Conservation (phyloP, 2,113 vertebrate species). For the Corythaeola cristata region DNA sequence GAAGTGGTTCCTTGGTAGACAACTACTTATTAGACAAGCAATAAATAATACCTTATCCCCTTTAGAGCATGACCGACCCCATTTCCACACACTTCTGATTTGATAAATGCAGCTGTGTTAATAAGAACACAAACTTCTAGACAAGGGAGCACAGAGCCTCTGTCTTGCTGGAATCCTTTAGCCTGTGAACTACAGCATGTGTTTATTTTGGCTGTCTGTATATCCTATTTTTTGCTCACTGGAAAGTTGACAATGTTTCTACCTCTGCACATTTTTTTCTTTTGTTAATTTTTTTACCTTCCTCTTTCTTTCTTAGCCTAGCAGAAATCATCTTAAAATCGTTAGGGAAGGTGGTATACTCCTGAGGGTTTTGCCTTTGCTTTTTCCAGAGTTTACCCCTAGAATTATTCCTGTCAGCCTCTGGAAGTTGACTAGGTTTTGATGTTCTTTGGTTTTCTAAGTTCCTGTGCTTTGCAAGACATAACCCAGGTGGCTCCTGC, state of each 20-base stretch:
- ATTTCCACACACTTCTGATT: neutral
- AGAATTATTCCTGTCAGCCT: neutral
- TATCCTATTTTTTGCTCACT: neutral
- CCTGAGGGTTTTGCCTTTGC: neutral
- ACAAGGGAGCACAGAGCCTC: neutral
- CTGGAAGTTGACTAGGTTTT: neutral
- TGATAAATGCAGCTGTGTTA: neutral
- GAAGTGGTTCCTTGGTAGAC: neutral
- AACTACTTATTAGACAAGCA: neutral
- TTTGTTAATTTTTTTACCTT: neutral
- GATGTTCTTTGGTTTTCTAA: neutral
- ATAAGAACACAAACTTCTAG: neutral
- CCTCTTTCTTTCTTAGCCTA: neutral
- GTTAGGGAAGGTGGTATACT: neutral
- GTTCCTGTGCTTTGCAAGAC: neutral
- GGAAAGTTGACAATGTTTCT: neutral
- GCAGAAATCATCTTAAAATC: neutral
- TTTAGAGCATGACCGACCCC: fast-evolving
- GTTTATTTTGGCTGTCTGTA: neutral
- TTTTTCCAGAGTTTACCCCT: neutral
- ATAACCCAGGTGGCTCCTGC: neutral
- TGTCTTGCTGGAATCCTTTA: neutral
- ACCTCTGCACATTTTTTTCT: neutral
- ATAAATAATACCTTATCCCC: neutral
- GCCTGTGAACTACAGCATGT: neutral